Base-by-base conservation (phyloP, 2,797 vertebrate species). In the Babyrousa celebensis region DNA sequence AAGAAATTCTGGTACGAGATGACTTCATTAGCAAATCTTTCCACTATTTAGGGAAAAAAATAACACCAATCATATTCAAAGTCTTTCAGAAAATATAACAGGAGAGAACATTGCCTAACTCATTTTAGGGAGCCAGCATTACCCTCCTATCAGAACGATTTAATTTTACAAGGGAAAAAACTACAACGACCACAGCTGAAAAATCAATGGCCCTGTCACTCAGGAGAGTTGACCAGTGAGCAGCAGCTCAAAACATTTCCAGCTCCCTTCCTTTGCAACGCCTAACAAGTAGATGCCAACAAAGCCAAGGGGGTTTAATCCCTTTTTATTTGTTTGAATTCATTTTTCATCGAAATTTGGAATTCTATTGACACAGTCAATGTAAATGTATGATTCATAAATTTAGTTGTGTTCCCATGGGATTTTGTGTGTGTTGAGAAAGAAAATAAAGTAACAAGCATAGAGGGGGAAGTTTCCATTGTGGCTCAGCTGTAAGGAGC, bases 381-480 rank as follows among this genome's bases (percentile, higher is more conserved):
- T 95, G 0, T 18, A 92, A 85, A 3, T 90, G 68, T 78, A 83
- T 9, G 52, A 78, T 18, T 86, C 92, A 43, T 68, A 86, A 94
- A 32, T 16, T 17, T 32, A 82, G 43, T 18, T 95, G 95, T 74
- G 17, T 92, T 91, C 14, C 18, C 52, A 3, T 70, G 56, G 16
- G 77, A 96, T 83, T 17, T 87, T 80, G 12, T 6, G 23, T 23
- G 23, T 20, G 12, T 2, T n/a, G n/a, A 17, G 17, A 20, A 1
- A 96, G 14, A 32, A 93, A 94, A 52, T 5, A 2, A 96, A 96
- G 94, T 70, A 0, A 96, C 85, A 27, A 89, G 89, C 65, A 9
- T 5, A 21, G 2, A 1, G 3, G 43, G 5, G 43, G 43, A 48
- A 10, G 43, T 48, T 48, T 10, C 43, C 43, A 48, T 48, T 48